Percentiles rank a stretch among this genome's conserved stretches.
These are phyloP conservation scores for Aplidium turbinatum DNA, from an alignment of 23 tunicate species.

Conservation along the genomic window DNA sequence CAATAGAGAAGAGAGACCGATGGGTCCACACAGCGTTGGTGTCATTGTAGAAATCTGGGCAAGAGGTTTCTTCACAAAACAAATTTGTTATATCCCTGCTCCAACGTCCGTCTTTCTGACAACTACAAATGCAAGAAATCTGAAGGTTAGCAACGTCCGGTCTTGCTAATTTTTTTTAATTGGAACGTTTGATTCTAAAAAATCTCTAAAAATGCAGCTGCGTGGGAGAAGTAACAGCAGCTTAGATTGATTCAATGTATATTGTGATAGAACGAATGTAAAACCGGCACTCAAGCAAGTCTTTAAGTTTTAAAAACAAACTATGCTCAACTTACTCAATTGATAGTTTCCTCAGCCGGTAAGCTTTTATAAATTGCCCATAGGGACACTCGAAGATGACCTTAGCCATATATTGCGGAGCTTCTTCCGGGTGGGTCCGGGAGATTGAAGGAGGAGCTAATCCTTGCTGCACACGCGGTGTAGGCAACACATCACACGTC, in stretches of 20 bases:
- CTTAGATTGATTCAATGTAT: too few species aligned
- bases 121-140: conserved; percentile 2
- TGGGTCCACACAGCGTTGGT: conserved; percentile 63
- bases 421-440: conserved; percentile 28
- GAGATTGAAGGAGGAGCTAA: background rate
- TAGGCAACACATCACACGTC: conserved; percentile 45
- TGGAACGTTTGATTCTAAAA: too few species aligned
- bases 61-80: conserved; percentile 42
- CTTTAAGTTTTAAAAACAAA: too few species aligned
- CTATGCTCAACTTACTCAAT: too few species aligned
- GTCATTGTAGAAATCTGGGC: conserved; percentile 27
- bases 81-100: conserved; percentile 17
- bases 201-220: too few species aligned
- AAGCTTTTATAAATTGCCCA: conserved; percentile 51
- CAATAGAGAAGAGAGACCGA: conserved; percentile 27
- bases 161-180: too few species aligned
- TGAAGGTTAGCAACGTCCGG: too few species aligned
- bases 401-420: conserved; percentile 23
- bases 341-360: too few species aligned
- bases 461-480: background rate
- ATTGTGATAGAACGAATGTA: too few species aligned
- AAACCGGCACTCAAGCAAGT: too few species aligned
- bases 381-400: conserved; percentile 36
- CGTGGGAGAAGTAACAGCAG: too few species aligned
- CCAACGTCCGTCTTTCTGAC: conserved; percentile 54